Evolutionary conservation across 2,113 vertebrate species (phyloP).

Genomic region (Tinamus guttatus): DNA sequence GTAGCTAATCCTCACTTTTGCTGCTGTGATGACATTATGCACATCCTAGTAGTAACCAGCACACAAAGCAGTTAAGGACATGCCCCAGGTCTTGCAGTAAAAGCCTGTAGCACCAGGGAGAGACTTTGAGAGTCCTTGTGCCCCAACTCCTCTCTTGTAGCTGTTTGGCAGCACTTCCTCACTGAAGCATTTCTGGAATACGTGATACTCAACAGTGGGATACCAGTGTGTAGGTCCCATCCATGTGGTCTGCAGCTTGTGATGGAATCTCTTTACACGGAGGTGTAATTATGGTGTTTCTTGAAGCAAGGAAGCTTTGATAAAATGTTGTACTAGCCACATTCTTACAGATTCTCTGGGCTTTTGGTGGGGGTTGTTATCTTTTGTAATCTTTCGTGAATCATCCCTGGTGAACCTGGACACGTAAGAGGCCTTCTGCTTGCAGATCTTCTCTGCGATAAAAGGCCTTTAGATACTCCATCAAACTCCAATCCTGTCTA

Average conservation of each 20-base stretch:
- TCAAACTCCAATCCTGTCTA: background rate
- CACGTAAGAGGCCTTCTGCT: background rate
- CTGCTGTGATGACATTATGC: background rate
- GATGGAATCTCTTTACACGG: background rate
- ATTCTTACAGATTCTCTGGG: background rate
- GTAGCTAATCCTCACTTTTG: background rate
- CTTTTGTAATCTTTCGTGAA: background rate
- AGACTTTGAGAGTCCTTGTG: background rate
- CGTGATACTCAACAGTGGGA: fast-evolving
- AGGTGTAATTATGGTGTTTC: background rate
- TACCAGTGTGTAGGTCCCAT: background rate
- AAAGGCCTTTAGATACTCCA: background rate
- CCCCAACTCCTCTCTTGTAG: background rate
- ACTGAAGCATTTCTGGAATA: background rate
- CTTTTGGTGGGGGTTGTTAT: background rate
- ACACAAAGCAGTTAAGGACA: background rate
- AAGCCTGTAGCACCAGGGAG: background rate
- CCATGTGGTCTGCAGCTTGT: background rate
- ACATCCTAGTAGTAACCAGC: background rate
- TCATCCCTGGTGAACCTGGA: background rate
- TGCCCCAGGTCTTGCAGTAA: background rate
- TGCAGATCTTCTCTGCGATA: background rate
- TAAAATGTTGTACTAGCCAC: fast-evolving
- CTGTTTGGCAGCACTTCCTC: background rate
- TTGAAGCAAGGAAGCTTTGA: background rate